phyloP scores from a whole-genome alignment of 2,888 invertebrate genomes.

The Zaprionus obscuricornis region DNA sequence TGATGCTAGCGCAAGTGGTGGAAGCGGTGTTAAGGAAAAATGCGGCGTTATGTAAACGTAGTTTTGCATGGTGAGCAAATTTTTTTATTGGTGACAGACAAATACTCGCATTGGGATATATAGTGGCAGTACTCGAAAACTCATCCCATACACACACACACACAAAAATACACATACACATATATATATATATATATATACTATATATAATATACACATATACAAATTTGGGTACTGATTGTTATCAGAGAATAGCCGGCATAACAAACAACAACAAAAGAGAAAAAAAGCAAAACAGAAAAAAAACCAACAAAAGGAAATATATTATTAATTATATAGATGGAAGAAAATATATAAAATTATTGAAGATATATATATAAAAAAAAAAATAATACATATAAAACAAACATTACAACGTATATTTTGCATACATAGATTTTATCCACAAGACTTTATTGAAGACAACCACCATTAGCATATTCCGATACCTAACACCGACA shows the following conservation, averaged over 20 bases:
- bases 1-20: conserved; percentile 81
- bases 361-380: too few relatives aligned
- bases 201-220: conserved; percentile 37
- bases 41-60: conserved; percentile 84
- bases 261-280: conserved; percentile 6
- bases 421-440: conserved; percentile 54
- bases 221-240: conserved; percentile 49
- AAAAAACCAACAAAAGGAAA: conserved; percentile 9
- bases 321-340: conserved; percentile 56
- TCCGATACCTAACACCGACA: too few relatives aligned
- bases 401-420: conserved; percentile 48
- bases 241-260: conserved; percentile 46
- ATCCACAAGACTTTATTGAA: conserved; percentile 15
- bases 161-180: conserved; percentile 30
- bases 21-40: conserved; percentile 82
- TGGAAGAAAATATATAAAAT: too few relatives aligned
- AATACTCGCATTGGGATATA: conserved; percentile 78
- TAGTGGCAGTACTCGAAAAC: conserved; percentile 43
- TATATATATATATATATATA: conserved; percentile 36
- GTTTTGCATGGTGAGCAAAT: conserved; percentile 21
- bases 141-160: conserved; percentile 45
- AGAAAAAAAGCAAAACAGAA: too few relatives aligned
- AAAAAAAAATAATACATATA: conserved; percentile 15
- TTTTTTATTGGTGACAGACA: conserved; percentile 63
- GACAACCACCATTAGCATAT: neutral